Conservation (phyloP, 2,797 vertebrate genomes). For the Hydrocynus forskahlii region DNA sequence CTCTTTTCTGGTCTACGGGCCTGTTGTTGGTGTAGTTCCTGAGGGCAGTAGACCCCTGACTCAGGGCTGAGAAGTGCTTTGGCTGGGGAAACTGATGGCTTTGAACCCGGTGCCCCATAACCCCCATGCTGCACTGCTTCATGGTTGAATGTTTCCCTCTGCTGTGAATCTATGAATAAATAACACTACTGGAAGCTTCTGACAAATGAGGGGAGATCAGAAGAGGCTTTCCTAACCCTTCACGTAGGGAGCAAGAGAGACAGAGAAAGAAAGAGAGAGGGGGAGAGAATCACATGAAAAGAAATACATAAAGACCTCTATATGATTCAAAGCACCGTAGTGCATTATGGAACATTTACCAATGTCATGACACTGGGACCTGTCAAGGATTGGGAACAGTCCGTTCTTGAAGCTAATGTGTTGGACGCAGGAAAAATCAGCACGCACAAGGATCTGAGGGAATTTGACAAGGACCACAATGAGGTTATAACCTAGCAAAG, state of each 20-base stretch:
- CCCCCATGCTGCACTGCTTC: constrained; percentile 22
- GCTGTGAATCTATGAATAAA: constrained; percentile 68
- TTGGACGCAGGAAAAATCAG: too few species aligned
- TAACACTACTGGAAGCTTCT: constrained; percentile 55
- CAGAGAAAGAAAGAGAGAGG: not conserved
- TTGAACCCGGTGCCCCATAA: constrained; percentile 27
- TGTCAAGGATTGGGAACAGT: too few species aligned
- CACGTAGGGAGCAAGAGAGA: constrained; percentile 8
- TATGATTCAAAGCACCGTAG: not conserved
- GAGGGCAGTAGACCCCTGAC: not conserved
- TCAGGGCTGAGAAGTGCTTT: not conserved
- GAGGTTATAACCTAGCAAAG: too few species aligned
- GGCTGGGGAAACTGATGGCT: constrained; percentile 22
- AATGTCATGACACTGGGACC: too few species aligned
- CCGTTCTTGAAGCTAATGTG: too few species aligned
- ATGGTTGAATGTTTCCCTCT: constrained; percentile 40
- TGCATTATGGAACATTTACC: not conserved
- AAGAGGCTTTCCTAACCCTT: constrained; percentile 12
- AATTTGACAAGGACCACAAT: too few species aligned
- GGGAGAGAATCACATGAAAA: not conserved
- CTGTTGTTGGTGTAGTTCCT: not conserved
- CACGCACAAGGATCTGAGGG: too few species aligned
- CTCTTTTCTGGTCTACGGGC: not conserved
- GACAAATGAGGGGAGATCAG: constrained; percentile 59
- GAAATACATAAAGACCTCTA: not conserved